Percentiles rank a stretch among this genome's conserved stretches.
Conservation (phyloP, 2,113 vertebrate genomes). For the Cheirogaleus medius region DNA sequence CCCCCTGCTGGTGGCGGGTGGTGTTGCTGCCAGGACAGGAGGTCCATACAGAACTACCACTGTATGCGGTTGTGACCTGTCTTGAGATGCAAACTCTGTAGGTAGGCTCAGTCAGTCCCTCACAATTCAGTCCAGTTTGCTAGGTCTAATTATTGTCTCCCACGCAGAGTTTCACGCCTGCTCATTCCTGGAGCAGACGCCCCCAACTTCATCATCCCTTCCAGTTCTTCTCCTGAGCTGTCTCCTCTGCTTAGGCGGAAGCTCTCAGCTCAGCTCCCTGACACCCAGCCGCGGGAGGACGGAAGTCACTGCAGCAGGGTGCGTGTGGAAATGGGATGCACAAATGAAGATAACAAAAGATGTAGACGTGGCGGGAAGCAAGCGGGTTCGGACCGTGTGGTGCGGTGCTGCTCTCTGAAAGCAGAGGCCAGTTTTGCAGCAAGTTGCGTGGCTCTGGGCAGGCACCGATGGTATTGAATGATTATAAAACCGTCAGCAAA, state of each 20-base stretch:
- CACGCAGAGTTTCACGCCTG: not conserved
- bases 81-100: accelerated
- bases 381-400: accelerated
- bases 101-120: accelerated
- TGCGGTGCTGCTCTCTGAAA: accelerated
- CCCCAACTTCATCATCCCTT: not conserved
- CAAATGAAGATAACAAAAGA: too few relatives aligned
- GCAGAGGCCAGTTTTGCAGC: not conserved
- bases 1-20: too few relatives aligned
- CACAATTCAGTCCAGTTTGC: accelerated
- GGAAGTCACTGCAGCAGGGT: accelerated
- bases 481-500: not conserved
- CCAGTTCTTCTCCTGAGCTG: not conserved
- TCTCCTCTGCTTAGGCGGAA: not conserved
- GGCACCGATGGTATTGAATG: not conserved
- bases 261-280: not conserved
- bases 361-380: not conserved
- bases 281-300: accelerated
- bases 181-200: not conserved
- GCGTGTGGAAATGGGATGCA: too few relatives aligned
- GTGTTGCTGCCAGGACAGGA: too few relatives aligned
- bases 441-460: accelerated
- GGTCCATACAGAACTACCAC: too few relatives aligned
- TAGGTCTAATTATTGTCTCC: not conserved
- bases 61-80: accelerated